These are phyloP conservation scores for Eristalis tenax DNA, from an alignment of 2,888 invertebrate genomes.

Conservation along the genomic window DNA sequence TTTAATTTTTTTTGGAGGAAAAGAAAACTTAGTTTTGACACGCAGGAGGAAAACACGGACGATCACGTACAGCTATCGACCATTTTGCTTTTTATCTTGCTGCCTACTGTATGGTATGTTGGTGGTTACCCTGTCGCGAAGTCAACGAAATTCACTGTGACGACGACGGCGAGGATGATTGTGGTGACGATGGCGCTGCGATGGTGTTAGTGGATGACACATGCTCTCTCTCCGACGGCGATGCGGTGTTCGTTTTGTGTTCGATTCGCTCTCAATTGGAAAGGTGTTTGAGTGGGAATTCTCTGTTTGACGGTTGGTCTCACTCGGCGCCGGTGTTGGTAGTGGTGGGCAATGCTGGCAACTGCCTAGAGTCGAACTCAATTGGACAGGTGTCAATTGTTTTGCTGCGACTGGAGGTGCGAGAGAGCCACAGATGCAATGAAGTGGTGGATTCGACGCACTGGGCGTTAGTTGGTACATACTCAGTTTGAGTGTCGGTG, in stretches of 20 bases:
- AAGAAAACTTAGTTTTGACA: constrained; percentile 59
- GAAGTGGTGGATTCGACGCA: constrained; percentile 58
- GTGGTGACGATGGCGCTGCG: background rate
- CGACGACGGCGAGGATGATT: constrained; percentile 19
- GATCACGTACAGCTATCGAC: constrained; percentile 76
- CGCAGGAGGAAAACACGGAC: constrained; percentile 70
- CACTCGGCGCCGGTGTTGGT: constrained; percentile 20
- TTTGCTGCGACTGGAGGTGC: background rate
- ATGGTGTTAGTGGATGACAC: constrained; percentile 68
- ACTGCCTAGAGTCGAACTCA: constrained; percentile 45
- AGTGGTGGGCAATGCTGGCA: constrained; percentile 43
- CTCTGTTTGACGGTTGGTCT: constrained; percentile 14
- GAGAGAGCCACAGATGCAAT: background rate
- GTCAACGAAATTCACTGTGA: constrained; percentile 64
- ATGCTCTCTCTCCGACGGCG: constrained; percentile 48
- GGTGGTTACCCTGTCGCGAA: constrained; percentile 71
- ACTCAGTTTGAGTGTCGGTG: background rate
- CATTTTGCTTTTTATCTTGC: constrained; percentile 78
- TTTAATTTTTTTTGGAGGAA: background rate
- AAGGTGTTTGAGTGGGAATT: constrained; percentile 58
- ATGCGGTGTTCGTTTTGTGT: constrained; percentile 50
- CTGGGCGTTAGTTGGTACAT: background rate
- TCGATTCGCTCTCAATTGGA: constrained; percentile 60
- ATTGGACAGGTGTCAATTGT: constrained; percentile 67
- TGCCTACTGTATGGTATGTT: constrained; percentile 75